Percentiles rank a stretch among this genome's conserved stretches.
These are phyloP conservation scores for Coelopa pilipes DNA, from an alignment of 2,888 invertebrate genomes.

Conservation along the genomic window DNA sequence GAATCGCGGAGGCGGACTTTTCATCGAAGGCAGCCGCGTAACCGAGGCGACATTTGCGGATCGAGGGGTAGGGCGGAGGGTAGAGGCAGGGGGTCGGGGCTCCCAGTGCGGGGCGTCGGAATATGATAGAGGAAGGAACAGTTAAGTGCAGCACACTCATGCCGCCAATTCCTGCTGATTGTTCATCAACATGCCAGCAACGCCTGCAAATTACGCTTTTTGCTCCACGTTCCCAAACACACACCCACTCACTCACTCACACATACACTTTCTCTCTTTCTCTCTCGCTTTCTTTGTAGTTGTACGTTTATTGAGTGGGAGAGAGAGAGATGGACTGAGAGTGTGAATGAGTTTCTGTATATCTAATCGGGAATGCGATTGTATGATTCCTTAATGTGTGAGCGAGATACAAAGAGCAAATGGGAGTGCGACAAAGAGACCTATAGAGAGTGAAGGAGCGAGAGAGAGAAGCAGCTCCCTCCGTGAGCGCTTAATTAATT, in stretches of 20 bases:
- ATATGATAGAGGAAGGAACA: conserved; percentile 50
- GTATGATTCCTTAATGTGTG: conserved; percentile 15
- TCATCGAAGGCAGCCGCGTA: not conserved
- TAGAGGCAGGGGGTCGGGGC: not conserved
- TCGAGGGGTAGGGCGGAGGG: not conserved
- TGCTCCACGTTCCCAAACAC: not conserved
- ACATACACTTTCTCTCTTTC: too few species aligned
- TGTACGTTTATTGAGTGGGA: too few species aligned
- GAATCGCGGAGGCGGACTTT: not conserved
- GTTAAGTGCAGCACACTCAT: conserved; percentile 51
- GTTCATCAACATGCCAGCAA: conserved; percentile 46
- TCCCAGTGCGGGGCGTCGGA: not conserved
- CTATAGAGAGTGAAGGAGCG: conserved; percentile 27
- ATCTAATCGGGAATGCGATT: conserved; percentile 3
- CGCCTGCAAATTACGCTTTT: conserved; percentile 45
- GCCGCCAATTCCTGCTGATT: conserved; percentile 49
- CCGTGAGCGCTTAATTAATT: conserved; percentile 64
- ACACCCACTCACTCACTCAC: too few species aligned
- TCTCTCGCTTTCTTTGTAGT: too few species aligned
- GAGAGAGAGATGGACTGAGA: not conserved
- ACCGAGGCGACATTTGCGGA: conserved; percentile 1
- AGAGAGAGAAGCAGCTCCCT: too few species aligned
- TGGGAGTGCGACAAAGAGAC: conserved; percentile 3
- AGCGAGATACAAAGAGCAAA: not conserved
- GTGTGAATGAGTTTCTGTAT: conserved; percentile 2